These are phyloP conservation scores for Halcyon badia DNA, from an alignment of 2,797 vertebrate species.

Conservation along the genomic window DNA sequence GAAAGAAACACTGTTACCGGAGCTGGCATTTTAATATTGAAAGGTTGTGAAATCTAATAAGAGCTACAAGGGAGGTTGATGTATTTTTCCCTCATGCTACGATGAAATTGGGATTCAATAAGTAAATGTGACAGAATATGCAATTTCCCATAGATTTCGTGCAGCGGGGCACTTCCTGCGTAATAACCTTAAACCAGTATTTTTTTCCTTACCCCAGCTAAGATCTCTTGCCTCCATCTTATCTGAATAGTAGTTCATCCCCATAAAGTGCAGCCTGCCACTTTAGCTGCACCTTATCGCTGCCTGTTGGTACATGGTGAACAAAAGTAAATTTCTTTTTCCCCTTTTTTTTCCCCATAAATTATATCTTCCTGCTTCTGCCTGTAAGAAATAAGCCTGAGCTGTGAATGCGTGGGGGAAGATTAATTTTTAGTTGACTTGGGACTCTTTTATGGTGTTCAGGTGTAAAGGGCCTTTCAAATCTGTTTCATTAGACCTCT, in stretches of 20 bases:
- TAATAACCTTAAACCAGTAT: constrained; percentile 77
- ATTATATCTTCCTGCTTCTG: constrained; percentile 70
- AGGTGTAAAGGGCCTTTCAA: constrained; percentile 7
- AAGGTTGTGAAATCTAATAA: constrained; percentile 85
- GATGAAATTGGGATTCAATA: constrained; percentile 82
- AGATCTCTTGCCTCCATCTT: constrained; percentile 71
- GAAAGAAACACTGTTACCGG: constrained; percentile 66
- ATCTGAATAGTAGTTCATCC: constrained; percentile 77
- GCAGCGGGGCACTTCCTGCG: constrained; percentile 73
- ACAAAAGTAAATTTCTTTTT: constrained; percentile 59
- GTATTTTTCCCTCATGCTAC: constrained; percentile 58
- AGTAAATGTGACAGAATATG: constrained; percentile 85
- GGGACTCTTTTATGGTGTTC: neutral
- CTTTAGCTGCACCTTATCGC: constrained; percentile 76
- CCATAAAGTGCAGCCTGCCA: constrained; percentile 71
- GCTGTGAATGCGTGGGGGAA: neutral
- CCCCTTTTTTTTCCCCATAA: constrained; percentile 26
- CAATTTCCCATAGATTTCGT: constrained; percentile 82
- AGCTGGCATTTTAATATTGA: constrained; percentile 84
- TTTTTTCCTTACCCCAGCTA: neutral
- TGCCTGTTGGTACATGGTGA: constrained; percentile 63
- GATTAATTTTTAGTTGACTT: neutral
- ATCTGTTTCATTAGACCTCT: neutral
- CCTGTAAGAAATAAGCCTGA: constrained; percentile 18
- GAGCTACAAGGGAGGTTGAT: constrained; percentile 77